phyloP scores from a whole-genome alignment of 37 sponge, comb jelly and placozoan species.

The Aphrocallistes beatrix region DNA sequence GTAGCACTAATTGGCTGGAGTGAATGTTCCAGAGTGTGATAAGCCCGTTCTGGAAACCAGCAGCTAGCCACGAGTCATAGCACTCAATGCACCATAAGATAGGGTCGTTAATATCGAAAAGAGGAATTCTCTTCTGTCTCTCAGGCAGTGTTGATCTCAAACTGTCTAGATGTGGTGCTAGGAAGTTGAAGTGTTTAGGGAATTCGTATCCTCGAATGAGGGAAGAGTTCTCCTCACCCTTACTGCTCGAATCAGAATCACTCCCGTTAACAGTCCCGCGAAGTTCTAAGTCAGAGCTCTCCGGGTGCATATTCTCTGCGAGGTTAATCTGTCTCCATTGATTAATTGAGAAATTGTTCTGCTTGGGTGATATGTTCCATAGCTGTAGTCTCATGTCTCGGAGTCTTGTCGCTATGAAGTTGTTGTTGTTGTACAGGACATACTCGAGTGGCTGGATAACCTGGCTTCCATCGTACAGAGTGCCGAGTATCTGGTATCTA shows the following conservation, averaged over 20 bases:
- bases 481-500: not conserved
- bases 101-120: not conserved
- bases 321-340: not conserved
- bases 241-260: not conserved
- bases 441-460: not conserved
- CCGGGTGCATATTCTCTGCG: not conserved
- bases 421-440: not conserved
- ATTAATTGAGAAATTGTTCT: constrained; percentile 4
- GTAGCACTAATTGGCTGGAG: not conserved
- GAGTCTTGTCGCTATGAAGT: not conserved
- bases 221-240: not conserved
- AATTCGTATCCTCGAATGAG: not conserved
- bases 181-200: not conserved
- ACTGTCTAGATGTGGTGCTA: not conserved
- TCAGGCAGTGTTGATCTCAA: not conserved
- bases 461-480: not conserved
- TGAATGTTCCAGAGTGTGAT: not conserved
- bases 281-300: not conserved
- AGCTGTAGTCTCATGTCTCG: not conserved
- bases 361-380: not conserved
- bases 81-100: not conserved
- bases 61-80: not conserved
- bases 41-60: constrained; percentile 10
- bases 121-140: not conserved
- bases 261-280: not conserved